Conservation (phyloP, 2,888 invertebrate species). For the Aporophyla nigra region DNA sequence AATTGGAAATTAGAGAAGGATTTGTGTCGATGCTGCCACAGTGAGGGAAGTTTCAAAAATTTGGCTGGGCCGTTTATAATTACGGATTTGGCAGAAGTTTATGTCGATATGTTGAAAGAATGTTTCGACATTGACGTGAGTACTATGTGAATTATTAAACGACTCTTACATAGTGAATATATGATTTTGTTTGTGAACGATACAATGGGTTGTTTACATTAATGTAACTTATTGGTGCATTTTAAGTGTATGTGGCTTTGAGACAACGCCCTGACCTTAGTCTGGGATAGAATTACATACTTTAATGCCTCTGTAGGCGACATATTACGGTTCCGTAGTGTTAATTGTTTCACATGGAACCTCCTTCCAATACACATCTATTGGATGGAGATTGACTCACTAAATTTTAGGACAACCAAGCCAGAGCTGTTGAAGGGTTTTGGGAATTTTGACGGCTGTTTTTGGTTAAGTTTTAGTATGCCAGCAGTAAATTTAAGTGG, state of each 20-base stretch:
- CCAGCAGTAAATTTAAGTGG: too few relatives aligned
- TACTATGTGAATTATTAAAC: constrained; percentile 19
- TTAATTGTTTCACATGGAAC: too few relatives aligned
- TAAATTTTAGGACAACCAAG: not conserved
- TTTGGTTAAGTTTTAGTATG: too few relatives aligned
- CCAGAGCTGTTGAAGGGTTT: not conserved
- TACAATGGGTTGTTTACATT: constrained; percentile 27
- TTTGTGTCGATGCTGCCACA: constrained; percentile 85
- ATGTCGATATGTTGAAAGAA: constrained; percentile 78
- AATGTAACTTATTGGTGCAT: not conserved
- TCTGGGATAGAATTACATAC: not conserved
- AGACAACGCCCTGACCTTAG: not conserved
- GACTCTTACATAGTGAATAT: not conserved
- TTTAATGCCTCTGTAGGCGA: not conserved
- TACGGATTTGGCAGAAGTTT: constrained; percentile 73
- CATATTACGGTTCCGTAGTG: not conserved
- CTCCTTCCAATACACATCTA: too few relatives aligned
- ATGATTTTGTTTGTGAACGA: not conserved
- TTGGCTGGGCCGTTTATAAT: constrained; percentile 72
- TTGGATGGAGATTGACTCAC: not conserved
- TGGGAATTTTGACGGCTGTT: too few relatives aligned
- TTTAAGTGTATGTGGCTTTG: not conserved
- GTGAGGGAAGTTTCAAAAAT: constrained; percentile 79
- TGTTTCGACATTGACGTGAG: constrained; percentile 80
- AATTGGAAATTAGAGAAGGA: constrained; percentile 78